Evolutionary conservation across 2,797 vertebrate species (phyloP).

Genomic region (Coendou prehensilis): DNA sequence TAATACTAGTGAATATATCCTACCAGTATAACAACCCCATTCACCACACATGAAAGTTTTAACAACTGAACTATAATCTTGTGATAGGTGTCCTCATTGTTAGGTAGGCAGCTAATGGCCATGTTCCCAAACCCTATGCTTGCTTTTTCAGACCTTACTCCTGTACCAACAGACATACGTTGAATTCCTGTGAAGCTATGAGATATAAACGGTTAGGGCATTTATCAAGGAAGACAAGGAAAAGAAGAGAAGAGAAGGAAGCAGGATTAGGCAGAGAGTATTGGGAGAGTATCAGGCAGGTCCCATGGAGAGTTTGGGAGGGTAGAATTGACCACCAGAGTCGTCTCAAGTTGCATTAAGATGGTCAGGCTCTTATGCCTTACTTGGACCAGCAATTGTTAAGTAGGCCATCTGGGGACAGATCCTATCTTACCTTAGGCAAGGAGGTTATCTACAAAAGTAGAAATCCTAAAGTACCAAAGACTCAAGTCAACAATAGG

Average conservation of each 20-base stretch:
- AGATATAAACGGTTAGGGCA: neutral
- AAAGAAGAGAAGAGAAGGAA: neutral
- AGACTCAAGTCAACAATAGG: neutral
- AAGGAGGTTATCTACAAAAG: neutral
- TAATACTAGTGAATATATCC: neutral
- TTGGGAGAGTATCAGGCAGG: neutral
- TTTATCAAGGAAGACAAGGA: slow-evolving; percentile 12
- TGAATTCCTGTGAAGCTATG: neutral
- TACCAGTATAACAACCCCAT: neutral
- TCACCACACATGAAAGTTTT: neutral
- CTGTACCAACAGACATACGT: neutral
- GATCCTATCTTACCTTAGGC: neutral
- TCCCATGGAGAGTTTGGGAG: neutral
- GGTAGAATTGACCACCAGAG: neutral
- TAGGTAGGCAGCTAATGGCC: neutral
- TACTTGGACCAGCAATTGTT: neutral
- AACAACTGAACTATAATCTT: slow-evolving; percentile 18
- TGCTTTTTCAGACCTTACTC: neutral
- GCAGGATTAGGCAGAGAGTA: neutral
- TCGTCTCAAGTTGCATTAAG: neutral
- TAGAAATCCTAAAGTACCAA: neutral
- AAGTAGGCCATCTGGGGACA: neutral
- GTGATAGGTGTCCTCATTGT: neutral
- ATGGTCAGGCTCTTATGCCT: neutral
- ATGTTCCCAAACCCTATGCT: neutral